Base-by-base conservation (phyloP, 2,888 invertebrate genomes). In the Ochlodes sylvanus region DNA sequence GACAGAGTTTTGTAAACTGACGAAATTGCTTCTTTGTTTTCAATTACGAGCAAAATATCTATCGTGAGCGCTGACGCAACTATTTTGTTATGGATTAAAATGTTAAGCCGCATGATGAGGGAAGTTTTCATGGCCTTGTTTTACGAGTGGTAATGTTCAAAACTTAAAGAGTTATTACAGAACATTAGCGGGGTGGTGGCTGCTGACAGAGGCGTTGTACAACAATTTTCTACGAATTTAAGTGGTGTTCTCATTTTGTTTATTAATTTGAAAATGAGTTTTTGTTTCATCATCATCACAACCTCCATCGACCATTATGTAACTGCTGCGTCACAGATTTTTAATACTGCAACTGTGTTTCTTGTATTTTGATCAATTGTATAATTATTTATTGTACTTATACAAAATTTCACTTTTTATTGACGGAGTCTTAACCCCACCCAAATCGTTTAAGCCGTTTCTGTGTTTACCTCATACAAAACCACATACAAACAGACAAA, bases 91-190 rank as follows among this genome's bases (percentile, higher is more conserved):
- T 12, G 19, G 21, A 44, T 15, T 55, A 56, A 44, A 64, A 64
- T 64, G 44, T 34, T 32, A 7, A 34, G 19, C 44, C 32, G 52
- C 52, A 27, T 47, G 63, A 56, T 56, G 44, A 56, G 34, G n/a
- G 19, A 56, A 64, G 63, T 64, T 64, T 63, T 55, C 44, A 64
- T 19, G n/a, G 56, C 56, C 27, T 64, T 64, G 63, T 56, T 64
- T 64, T 44, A 63, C 63, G 52, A 56, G 44, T 56, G 63, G 63
- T 63, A 63, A 63, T 55, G 54, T 63, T 63, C 55, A 41, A 27
- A 63, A 63, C 55, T 63, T 42, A 54, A 56, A 56, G 32, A 64
- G 63, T 34, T 64, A 64, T 64, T 56, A 64, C 44, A 10, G 17
- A 34, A 17, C 56, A 64, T 64, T 56, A 44, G 55, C 32, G 12